Conservation (phyloP, 1,140 invertebrate genomes). For the Agrypnia vestita region DNA sequence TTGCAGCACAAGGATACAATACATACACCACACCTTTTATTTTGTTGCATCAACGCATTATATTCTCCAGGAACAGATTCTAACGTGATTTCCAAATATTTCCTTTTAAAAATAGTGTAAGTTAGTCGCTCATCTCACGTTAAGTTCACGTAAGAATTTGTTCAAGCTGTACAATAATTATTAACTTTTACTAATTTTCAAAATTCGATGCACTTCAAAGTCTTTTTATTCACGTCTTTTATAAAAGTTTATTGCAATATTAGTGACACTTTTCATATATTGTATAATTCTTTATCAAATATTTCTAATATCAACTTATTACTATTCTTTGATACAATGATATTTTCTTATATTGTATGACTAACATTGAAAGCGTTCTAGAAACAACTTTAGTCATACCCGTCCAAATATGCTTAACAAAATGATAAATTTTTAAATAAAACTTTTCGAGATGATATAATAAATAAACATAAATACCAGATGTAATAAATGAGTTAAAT, state of each 20-base stretch:
- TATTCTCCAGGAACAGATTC: constrained; percentile 6
- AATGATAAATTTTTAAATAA: no score
- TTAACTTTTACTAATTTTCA: background rate
- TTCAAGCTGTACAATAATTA: background rate
- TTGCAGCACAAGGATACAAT: constrained; percentile 43
- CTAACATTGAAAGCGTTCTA: no score
- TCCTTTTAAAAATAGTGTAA: background rate
- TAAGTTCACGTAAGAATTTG: constrained; percentile 9
- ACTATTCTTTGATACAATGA: no score
- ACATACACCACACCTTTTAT: constrained; percentile 40
- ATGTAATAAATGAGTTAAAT: no score
- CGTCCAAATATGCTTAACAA: no score
- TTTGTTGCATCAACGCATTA: background rate
- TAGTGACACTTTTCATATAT: no score
- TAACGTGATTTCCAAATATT: background rate
- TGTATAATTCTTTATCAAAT: no score
- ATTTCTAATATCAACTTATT: no score
- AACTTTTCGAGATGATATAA: no score
- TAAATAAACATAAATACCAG: no score
- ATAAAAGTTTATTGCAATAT: background rate
- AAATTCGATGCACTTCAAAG: background rate
- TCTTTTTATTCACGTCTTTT: constrained; percentile 11
- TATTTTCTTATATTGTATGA: no score
- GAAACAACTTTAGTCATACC: no score
- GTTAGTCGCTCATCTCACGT: background rate